These are phyloP conservation scores for Chloropsis cyanopogon DNA, from an alignment of 2,113 vertebrate species.

Conservation along the genomic window DNA sequence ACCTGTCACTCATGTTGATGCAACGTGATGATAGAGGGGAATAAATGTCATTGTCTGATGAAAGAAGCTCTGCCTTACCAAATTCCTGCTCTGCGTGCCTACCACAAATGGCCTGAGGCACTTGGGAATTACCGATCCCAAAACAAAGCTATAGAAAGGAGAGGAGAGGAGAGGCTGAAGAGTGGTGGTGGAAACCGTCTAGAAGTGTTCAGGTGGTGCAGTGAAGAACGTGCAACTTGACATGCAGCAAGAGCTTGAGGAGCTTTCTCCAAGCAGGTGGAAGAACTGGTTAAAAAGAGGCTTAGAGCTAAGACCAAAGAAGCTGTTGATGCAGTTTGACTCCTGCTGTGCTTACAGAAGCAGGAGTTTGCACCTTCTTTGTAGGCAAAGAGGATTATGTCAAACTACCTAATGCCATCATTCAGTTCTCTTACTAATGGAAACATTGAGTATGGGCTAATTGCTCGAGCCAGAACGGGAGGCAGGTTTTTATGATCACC, in stretches of 20 bases:
- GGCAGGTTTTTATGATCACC: background rate
- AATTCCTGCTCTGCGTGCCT: background rate
- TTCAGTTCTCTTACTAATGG: background rate
- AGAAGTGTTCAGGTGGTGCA: fast-evolving
- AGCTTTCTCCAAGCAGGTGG: background rate
- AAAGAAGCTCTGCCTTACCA: background rate
- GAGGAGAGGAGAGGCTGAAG: background rate
- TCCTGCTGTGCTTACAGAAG: conserved; percentile 27
- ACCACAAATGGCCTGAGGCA: background rate
- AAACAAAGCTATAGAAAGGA: background rate
- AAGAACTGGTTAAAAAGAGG: conserved; percentile 27
- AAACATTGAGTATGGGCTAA: background rate
- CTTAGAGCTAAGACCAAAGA: background rate
- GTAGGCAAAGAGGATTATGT: conserved; percentile 40
- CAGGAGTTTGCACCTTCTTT: background rate
- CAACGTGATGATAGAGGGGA: background rate
- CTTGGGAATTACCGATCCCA: background rate
- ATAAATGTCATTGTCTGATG: background rate
- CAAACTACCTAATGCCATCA: background rate
- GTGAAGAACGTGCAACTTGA: background rate
- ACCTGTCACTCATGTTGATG: background rate
- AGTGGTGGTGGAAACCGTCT: background rate
- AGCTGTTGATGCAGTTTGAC: conserved; percentile 5
- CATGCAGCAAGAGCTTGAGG: background rate
- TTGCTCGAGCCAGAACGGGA: background rate